phyloP scores from a whole-genome alignment of 92 coral and sea anemone species.

The Diadumene lineata region DNA sequence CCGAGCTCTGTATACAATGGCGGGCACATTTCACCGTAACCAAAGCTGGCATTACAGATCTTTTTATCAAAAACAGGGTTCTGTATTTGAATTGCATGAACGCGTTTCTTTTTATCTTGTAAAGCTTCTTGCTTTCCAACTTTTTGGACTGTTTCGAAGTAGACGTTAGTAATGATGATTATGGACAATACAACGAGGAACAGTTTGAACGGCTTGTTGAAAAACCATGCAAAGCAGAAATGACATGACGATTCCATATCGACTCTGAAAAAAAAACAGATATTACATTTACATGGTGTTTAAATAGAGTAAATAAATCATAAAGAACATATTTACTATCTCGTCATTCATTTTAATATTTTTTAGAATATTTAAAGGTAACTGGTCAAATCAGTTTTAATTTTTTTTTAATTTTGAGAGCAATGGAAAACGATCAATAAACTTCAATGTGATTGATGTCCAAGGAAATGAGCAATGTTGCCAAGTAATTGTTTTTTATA shows the following conservation, averaged over 20 bases:
- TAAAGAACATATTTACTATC: no score
- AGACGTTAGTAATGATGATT: neutral
- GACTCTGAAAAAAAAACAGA: neutral
- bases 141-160: neutral
- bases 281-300: no score
- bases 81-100: neutral
- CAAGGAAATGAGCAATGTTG: no score
- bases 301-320: no score
- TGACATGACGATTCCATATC: neutral
- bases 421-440: no score
- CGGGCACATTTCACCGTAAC: conserved; percentile 65
- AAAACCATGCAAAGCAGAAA: neutral
- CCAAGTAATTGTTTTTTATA: no score
- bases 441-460: no score
- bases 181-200: neutral
- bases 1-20: conserved; percentile 46
- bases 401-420: no score
- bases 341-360: no score
- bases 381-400: no score
- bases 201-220: neutral
- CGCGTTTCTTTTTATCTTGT: neutral
- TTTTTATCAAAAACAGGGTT: neutral
- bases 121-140: neutral
- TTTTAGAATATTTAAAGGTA: no score
- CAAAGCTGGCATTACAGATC: conserved; percentile 13